A percentile compares a stretch with the other conserved stretches of the same genome.
Evolutionary conservation across 2,113 vertebrate species (phyloP).

Genomic region (Rhabdornis inornatus): DNA sequence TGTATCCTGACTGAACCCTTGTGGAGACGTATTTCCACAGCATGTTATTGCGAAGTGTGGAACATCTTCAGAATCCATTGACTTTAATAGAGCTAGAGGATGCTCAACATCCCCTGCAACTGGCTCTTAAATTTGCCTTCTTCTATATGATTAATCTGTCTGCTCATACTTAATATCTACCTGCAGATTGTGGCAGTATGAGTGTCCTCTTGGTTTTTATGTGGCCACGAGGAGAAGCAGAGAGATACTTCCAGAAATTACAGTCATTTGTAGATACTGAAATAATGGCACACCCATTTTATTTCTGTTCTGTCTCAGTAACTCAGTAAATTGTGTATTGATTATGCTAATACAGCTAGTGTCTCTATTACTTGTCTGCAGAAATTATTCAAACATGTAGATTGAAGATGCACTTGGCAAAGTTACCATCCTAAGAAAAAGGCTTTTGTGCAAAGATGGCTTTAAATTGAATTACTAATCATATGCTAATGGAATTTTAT

Average conservation of each 20-base stretch:
- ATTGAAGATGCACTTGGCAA: constrained; percentile 65
- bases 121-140: constrained; percentile 39
- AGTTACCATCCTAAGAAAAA: constrained; percentile 52
- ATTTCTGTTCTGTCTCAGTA: constrained; percentile 73
- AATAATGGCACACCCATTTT: constrained; percentile 63
- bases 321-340: constrained; percentile 80
- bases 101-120: not conserved
- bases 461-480: constrained; percentile 57
- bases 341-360: constrained; percentile 76
- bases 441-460: constrained; percentile 15
- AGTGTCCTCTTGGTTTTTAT: constrained; percentile 23
- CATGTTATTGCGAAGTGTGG: not conserved
- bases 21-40: not conserved
- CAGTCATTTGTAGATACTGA: constrained; percentile 69
- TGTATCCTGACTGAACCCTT: not conserved
- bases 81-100: constrained; percentile 5
- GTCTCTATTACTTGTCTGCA: constrained; percentile 75
- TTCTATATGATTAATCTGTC: constrained; percentile 20
- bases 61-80: constrained; percentile 15
- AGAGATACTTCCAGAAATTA: constrained; percentile 55
- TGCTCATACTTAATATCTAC: constrained; percentile 26
- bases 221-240: not conserved
- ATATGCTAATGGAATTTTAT: constrained; percentile 39
- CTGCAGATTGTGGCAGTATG: not conserved
- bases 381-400: constrained; percentile 73